Base-by-base conservation (phyloP, 2,888 invertebrate species). In the Candidula unifasciata region DNA sequence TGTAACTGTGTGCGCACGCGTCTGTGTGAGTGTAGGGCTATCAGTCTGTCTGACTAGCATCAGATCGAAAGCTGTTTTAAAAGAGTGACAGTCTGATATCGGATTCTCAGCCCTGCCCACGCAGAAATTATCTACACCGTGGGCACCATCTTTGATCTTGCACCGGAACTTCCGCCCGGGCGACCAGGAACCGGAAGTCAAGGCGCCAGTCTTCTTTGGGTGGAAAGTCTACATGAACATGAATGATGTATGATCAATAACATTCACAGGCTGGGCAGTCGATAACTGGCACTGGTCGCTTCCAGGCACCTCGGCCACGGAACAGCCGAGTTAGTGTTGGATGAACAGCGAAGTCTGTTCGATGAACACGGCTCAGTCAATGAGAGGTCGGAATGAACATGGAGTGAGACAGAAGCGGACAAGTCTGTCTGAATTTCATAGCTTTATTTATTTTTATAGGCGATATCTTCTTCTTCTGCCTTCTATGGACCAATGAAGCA, bases 61-160 rank as follows among this genome's bases (percentile, higher is more conserved):
- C 44, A 44, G 5, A 44, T 10, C 44, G n/a, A 44, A 44, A 44
- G 44, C 3, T 44, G 44, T 44, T 44, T 3, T 44, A 10, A 44
- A 44, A 44, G 5, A n/a, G 3, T 60, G 16, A 44, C 27, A 44
- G 27, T n/a, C 27, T n/a, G 3, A 52, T 73, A 52, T 16, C 73
- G 27, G 1, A 30, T 16, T 74, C 54, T 3, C 54, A 21, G 18
- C 18, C 30, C 18, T 30, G 1, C 30, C 21, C 74, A 74, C 52
- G n/a, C 10, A 0, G 24, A 8, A n/a, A 73, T 73, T 44, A 73
- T n/a, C n/a, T 73, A 52, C 54, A 16, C 54, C 54, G 30, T 54
- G 3, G 71, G 33, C 5, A 57, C 71, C 80, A 71, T 57, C 54
- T 80, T 80, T 80, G 37, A 80, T 57, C 54, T 69, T 57, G 52